Percentiles rank a stretch among this genome's conserved stretches.
Conservation (phyloP, 2,888 invertebrate genomes). For the Callosobruchus maculatus region DNA sequence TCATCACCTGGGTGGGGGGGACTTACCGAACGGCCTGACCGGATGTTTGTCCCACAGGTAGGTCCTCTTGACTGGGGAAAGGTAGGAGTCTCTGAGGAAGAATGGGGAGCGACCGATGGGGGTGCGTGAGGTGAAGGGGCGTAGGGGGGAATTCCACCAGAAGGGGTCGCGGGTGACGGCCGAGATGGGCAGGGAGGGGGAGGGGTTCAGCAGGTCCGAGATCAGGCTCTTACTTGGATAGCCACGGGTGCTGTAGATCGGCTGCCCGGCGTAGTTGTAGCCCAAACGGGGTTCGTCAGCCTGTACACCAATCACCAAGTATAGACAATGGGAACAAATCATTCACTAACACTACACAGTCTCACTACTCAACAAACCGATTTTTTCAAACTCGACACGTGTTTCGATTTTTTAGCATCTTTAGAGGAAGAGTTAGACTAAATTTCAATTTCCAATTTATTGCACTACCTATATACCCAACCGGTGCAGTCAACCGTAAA, state of each 20-base stretch:
- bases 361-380: no score
- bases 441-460: no score
- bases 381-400: no score
- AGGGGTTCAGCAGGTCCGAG: slow-evolving; percentile 74
- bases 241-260: slow-evolving; percentile 65
- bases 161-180: slow-evolving; percentile 83
- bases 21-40: slow-evolving; percentile 86
- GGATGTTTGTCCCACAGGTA: slow-evolving; percentile 91
- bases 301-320: background rate
- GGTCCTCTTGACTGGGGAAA: slow-evolving; percentile 87
- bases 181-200: slow-evolving; percentile 72
- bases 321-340: no score
- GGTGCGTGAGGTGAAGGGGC: slow-evolving; percentile 63
- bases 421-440: no score
- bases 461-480: no score
- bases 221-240: slow-evolving; percentile 51
- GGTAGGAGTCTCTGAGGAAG: slow-evolving; percentile 81
- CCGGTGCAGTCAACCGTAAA: no score
- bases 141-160: slow-evolving; percentile 83
- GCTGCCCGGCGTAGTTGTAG: slow-evolving; percentile 73
- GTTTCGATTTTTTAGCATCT: no score
- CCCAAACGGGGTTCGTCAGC: background rate
- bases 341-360: no score
- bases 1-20: slow-evolving; percentile 8
- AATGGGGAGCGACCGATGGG: slow-evolving; percentile 71